A percentile compares a stretch with the other conserved stretches of the same genome.
Conservation (phyloP, 2,888 invertebrate species). For the Mythimna ferrago region DNA sequence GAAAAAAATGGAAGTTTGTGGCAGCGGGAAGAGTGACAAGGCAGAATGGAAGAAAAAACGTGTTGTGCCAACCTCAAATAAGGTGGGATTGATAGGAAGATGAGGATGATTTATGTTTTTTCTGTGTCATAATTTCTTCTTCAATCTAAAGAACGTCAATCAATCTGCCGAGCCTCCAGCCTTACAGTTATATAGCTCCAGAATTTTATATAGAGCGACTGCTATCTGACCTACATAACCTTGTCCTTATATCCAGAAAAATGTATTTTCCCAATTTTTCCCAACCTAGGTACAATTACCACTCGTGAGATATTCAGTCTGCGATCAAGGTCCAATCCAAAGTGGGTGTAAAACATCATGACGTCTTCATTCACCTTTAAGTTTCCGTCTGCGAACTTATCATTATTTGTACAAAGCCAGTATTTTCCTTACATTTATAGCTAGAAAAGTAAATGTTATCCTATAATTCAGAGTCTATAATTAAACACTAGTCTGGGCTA, state of each 20-base stretch:
- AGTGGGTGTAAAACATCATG: slow-evolving; percentile 25
- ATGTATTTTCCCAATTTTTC: background rate
- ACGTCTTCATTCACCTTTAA: slow-evolving; percentile 39
- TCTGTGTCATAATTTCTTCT: no score
- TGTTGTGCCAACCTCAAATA: no score
- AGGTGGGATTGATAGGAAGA: no score
- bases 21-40: no score
- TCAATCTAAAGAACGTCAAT: no score
- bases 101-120: no score
- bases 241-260: background rate
- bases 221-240: no score
- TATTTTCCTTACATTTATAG: slow-evolving; percentile 14
- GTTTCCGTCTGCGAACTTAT: background rate
- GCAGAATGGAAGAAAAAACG: no score
- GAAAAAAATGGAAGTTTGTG: no score
- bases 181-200: no score
- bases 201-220: no score
- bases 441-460: slow-evolving; percentile 13
- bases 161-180: no score
- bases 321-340: background rate
- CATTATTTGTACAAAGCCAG: background rate
- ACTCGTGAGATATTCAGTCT: background rate
- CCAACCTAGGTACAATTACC: background rate
- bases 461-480: slow-evolving; percentile 6
- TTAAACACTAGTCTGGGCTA: slow-evolving; percentile 15